Evolutionary conservation across 2,797 vertebrate species (phyloP), one percentile per base, ranked within the genome.

Genomic region (Sebastes cheni): DNA sequence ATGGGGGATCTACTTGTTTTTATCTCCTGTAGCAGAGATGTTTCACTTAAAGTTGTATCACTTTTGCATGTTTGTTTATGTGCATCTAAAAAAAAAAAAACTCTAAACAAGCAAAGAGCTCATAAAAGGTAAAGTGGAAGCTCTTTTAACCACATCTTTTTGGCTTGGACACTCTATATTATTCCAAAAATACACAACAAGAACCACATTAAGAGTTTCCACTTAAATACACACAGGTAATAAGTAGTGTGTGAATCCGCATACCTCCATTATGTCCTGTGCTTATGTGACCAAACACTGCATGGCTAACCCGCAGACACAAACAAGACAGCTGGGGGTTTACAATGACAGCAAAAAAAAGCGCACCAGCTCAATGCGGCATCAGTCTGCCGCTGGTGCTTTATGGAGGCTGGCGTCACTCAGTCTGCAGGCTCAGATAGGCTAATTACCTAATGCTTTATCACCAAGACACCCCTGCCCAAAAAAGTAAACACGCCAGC

Each of bases 361-460:
- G 77, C 81, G 82, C 81, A 72, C 64, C 6, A 50, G 82, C 86
- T 87, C 87, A 89, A 68, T 86, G 88, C 93, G 81, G 91, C 92
- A 93, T 91, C 93, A 86, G 89, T 84, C 72, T 64, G 68, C 85
- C 74, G 80, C 88, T 81, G 81, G 80, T 73, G 82, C 78, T 92
- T 93, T 89, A 91, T 92, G 90, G 94, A 96, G 90, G 83, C 95
- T 94, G 98, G 97, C 98, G 98, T 98, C 98, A 92, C 93, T 65
- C 76, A 94, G 97, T 98, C 98, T 98, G 90, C 92, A 90, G 91
- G 84, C 94, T 95, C 93, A 92, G 94, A 95, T 95, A 95, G 93
- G 88, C 93, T 95, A 95, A 96, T 96, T 95, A 95, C 95, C 95
- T 94, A 90, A 93, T 89, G 91, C 91, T 93, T 94, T 92, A 93